Evolutionary conservation across 2,113 vertebrate species (phyloP).

Genomic region (Paratilapia polleni): DNA sequence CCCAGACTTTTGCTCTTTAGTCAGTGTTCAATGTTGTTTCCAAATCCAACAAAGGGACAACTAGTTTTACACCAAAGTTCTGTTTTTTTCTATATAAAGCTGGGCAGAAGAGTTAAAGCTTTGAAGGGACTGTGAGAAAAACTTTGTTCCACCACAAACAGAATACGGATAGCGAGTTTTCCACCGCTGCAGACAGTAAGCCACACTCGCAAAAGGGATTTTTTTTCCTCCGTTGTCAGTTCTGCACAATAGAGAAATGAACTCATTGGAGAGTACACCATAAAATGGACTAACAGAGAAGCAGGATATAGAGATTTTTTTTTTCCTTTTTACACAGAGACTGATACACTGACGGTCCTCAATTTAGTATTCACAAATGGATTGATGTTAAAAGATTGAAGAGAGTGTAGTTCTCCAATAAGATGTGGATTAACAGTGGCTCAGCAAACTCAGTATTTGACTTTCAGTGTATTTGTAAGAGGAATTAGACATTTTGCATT

Average conservation of each 20-base stretch:
- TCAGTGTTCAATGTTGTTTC: neutral
- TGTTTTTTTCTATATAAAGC: constrained; percentile 8
- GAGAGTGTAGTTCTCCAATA: constrained; percentile 45
- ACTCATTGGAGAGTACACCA: constrained; percentile 9
- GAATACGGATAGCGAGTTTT: constrained; percentile 35
- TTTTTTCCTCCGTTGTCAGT: constrained; percentile 31
- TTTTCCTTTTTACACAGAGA: constrained; percentile 9
- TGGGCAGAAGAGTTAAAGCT: constrained; percentile 18
- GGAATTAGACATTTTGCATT: constrained; percentile 72
- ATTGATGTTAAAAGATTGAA: constrained; percentile 50
- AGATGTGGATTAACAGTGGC: constrained; percentile 57
- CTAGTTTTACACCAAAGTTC: constrained; percentile 35
- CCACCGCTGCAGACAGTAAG: constrained; percentile 38
- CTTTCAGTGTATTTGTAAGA: constrained; percentile 53
- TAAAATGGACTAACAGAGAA: constrained; percentile 30
- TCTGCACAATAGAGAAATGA: constrained; percentile 28
- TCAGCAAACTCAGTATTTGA: constrained; percentile 58
- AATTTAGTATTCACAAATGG: constrained; percentile 30
- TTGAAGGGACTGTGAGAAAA: constrained; percentile 20
- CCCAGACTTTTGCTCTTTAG: neutral
- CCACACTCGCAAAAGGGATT: constrained; percentile 16
- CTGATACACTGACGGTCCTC: constrained; percentile 12
- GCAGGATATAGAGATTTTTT: neutral
- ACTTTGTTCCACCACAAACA: constrained; percentile 38
- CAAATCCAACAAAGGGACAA: constrained; percentile 6